Base-by-base conservation (phyloP, 1,140 invertebrate genomes). In the Trachelipus rathkii region DNA sequence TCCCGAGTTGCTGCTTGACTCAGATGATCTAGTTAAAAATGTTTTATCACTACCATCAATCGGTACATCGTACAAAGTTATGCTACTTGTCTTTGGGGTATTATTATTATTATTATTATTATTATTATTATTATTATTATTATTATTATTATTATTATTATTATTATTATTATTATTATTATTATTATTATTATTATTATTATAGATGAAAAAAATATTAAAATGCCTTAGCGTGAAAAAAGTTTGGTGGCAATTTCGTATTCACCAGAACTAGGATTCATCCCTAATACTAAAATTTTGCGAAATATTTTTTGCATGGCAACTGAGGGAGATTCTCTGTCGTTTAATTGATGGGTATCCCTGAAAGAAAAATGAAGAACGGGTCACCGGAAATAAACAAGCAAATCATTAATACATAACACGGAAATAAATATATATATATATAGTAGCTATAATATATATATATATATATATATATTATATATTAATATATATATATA, bases 221-320 rank as follows among this genome's bases (percentile, higher is more conserved):
- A 15, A 15, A 50, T 50, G 15, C 15, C 9, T 50, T 50, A 9
- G 9, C 46, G 46, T 50, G n/a, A n/a, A n/a, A n/a, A n/a, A n/a
- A n/a, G n/a, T n/a, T n/a, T n/a, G n/a, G n/a, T n/a, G n/a, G n/a
- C n/a, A n/a, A n/a, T 50, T 15, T 50, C 15, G 9, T 50, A 9
- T 50, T 50, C 15, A 10, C 15, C 46, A 15, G 46, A 50, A 19
- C 43, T 45, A n/a, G n/a, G 73, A 44, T 46, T 67, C 69, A 44
- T 81, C 77, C 50, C 70, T 77, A 23, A 81, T 70, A 45, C 44
- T 81, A 45, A 78, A 81, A 45, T 77, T 74, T 11, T 74, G 75
- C n/a, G n/a, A 72, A 81, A 77, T 7, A 81, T 68, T 45, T 71
- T 74, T 24, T 77, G 71, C 75, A 81, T 78, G 19, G 80, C 75